Percentiles rank a stretch among this genome's conserved stretches.
Evolutionary conservation across 2,797 vertebrate species (phyloP).

Genomic region (Phalanger gymnotis): DNA sequence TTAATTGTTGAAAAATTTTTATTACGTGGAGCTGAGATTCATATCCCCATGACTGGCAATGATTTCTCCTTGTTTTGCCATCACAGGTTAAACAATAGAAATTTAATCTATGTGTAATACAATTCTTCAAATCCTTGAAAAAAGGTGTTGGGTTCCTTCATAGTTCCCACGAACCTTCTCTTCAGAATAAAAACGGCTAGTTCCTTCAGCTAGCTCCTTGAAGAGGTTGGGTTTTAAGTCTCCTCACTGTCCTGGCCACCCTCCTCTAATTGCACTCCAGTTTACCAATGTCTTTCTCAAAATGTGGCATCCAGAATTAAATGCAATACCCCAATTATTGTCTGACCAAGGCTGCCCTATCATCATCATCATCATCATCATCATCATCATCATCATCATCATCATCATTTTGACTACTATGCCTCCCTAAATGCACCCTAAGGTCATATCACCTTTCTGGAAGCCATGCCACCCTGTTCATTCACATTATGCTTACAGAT

Average conservation of each 20-base stretch:
- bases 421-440: background rate
- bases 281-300: background rate
- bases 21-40: background rate
- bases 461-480: background rate
- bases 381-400: too few relatives aligned
- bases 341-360: background rate
- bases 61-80: background rate
- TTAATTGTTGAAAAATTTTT: background rate
- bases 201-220: too few relatives aligned
- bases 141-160: background rate
- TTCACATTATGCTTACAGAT: background rate
- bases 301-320: background rate
- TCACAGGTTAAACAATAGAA: background rate
- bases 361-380: too few relatives aligned
- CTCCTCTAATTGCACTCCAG: background rate
- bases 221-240: background rate
- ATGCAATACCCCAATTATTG: background rate
- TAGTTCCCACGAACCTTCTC: background rate
- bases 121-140: background rate
- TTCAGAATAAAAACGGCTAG: too few relatives aligned
- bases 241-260: background rate
- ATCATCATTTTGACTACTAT: background rate
- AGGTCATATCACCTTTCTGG: background rate
- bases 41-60: background rate
- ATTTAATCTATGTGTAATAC: background rate